Conservation (phyloP, 2,888 invertebrate species). For the Morinoia aosen region DNA sequence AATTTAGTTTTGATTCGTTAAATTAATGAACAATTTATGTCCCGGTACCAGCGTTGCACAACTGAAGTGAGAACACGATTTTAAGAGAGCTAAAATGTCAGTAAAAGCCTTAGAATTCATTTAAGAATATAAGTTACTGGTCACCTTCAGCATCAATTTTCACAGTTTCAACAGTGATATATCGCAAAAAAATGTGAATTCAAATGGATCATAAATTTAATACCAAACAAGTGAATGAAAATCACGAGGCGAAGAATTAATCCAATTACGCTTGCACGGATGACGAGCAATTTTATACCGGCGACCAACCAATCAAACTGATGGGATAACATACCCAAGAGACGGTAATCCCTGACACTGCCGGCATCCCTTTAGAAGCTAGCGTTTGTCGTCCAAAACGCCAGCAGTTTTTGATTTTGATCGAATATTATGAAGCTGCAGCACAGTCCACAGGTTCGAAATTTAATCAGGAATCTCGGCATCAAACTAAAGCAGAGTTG, state of each 20-base stretch:
- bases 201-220: not conserved
- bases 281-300: not conserved
- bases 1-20: no score
- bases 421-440: not conserved
- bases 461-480: not conserved
- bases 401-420: not conserved
- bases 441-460: not conserved
- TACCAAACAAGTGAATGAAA: not conserved
- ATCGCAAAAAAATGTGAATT: not conserved
- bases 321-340: slow-evolving; percentile 4
- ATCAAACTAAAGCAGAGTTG: not conserved
- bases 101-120: no score
- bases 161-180: not conserved
- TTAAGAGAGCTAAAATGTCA: no score
- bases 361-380: not conserved
- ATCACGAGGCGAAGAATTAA: not conserved
- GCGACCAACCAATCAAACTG: not conserved
- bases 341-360: not conserved
- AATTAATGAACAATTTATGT: no score
- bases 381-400: not conserved
- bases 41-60: no score
- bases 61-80: no score
- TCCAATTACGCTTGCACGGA: not conserved
- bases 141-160: not conserved
- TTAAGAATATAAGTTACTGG: no score